These are phyloP conservation scores for Mus spretus DNA, from an alignment of 2,797 vertebrate species.

Conservation along the genomic window DNA sequence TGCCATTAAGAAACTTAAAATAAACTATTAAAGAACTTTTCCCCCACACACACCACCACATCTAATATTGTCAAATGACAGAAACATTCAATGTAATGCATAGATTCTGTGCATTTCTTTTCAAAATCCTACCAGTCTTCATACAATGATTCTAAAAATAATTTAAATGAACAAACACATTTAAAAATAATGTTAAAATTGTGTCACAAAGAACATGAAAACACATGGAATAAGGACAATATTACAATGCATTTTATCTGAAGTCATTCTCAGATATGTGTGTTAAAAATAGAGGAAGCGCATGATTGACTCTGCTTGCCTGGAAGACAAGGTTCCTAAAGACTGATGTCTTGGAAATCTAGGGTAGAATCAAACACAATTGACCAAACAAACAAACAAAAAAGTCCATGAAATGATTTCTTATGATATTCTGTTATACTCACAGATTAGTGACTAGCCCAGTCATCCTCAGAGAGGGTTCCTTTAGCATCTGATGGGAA, in stretches of 20 bases:
- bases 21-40: background rate
- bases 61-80: background rate
- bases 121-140: background rate
- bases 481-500: background rate
- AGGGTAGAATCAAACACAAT: background rate
- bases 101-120: background rate
- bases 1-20: background rate
- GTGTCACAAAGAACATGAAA: background rate
- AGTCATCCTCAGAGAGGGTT: background rate
- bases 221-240: background rate
- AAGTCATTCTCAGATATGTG: background rate
- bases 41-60: background rate
- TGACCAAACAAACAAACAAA: background rate
- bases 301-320: background rate
- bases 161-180: background rate
- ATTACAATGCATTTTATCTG: background rate
- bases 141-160: background rate
- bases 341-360: background rate
- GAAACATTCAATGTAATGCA: background rate
- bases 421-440: background rate
- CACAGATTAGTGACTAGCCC: background rate
- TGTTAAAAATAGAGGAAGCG: background rate
- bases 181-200: slow-evolving; percentile 28
- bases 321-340: background rate
- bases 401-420: background rate